Conservation (phyloP, 92 coral and sea anemone species). For the Epizoanthus rinbou region DNA sequence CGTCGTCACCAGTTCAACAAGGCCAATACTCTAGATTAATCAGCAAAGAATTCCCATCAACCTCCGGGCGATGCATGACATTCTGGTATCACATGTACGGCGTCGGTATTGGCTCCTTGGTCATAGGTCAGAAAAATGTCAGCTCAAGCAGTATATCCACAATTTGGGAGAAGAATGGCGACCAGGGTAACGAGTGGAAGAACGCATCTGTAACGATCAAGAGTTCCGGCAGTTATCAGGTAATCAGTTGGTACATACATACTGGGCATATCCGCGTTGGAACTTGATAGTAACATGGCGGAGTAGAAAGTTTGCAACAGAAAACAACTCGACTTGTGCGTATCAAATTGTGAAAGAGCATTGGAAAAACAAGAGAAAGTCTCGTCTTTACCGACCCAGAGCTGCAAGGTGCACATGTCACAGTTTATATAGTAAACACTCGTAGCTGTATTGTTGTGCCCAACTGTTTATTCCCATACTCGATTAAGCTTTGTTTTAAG, state of each 20-base stretch:
- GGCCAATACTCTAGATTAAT: constrained; percentile 59
- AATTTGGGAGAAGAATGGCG: constrained; percentile 58
- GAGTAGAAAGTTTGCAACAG: too few relatives aligned
- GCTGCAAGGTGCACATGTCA: too few relatives aligned
- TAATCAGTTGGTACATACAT: background rate
- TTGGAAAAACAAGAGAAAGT: too few relatives aligned
- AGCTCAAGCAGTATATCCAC: constrained; percentile 1
- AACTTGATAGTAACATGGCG: too few relatives aligned
- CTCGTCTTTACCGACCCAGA: too few relatives aligned
- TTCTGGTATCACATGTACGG: constrained; percentile 74
- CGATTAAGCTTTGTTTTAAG: too few relatives aligned
- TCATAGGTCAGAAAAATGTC: constrained; percentile 26
- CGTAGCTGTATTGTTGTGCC: too few relatives aligned
- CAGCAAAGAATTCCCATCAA: constrained; percentile 55
- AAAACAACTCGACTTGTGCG: too few relatives aligned
- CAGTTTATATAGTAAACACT: too few relatives aligned
- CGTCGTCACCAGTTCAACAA: constrained; percentile 55
- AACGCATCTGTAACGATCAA: constrained; percentile 16
- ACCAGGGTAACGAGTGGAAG: constrained; percentile 51
- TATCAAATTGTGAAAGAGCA: too few relatives aligned
- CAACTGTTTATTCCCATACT: too few relatives aligned
- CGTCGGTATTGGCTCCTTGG: constrained; percentile 28
- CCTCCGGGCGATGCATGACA: constrained; percentile 52
- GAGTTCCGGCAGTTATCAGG: constrained; percentile 22
- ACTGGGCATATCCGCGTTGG: too few relatives aligned